Evolutionary conservation across 30 jellyfish, hydroid and myxozoan genomes (phyloP).

Genomic region (Hydractinia echinata): DNA sequence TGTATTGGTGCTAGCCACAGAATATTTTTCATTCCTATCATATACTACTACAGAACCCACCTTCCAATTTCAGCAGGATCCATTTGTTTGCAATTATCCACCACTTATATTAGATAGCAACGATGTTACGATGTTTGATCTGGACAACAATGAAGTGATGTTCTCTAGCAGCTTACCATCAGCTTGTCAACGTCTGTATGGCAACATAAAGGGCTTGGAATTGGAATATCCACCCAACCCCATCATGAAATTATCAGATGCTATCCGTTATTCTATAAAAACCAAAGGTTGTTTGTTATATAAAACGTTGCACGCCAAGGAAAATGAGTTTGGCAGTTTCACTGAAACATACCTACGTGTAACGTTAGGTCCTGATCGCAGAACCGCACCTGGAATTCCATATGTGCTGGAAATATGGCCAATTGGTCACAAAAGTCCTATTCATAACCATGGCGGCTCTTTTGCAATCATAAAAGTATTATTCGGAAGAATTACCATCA

Average conservation of each 20-base stretch:
- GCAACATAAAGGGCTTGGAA: background rate
- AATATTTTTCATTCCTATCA: too few species aligned
- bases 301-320: constrained; percentile 8
- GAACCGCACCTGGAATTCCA: constrained; percentile 48
- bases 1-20: too few species aligned
- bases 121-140: too few species aligned
- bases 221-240: constrained; percentile 24
- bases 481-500: constrained; percentile 29
- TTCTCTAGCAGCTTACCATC: too few species aligned
- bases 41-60: too few species aligned
- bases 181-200: too few species aligned
- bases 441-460: constrained; percentile 48
- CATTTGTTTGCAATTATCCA: too few species aligned
- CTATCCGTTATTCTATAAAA: constrained; percentile 29
- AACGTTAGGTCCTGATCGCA: constrained; percentile 37
- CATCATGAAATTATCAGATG: constrained; percentile 23
- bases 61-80: too few species aligned
- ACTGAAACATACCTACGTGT: constrained; percentile 36
- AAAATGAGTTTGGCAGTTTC: background rate
- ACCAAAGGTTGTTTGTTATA: constrained; percentile 21
- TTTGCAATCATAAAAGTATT: constrained; percentile 40
- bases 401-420: constrained; percentile 52
- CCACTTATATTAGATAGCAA: too few species aligned
- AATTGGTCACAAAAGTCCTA: constrained; percentile 31
- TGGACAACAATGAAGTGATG: too few species aligned